phyloP scores from a whole-genome alignment of 2,888 invertebrate species.

The Autographa pulchrina region DNA sequence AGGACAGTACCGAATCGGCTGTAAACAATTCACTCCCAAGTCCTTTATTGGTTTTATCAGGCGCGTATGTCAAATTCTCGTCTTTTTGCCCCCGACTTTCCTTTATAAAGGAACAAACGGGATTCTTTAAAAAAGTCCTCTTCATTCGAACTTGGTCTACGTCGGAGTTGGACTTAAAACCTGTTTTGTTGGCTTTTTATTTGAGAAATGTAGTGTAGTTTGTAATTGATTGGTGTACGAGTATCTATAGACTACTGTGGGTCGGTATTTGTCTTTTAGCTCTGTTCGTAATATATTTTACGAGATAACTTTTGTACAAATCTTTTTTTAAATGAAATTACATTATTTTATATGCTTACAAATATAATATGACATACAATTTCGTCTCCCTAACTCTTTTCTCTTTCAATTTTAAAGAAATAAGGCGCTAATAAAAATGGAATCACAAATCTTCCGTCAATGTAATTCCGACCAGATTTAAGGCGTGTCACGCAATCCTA shows the following conservation, averaged over 20 bases:
- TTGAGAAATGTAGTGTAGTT: constrained; percentile 27
- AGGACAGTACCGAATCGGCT: constrained; percentile 80
- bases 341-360: no score
- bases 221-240: constrained; percentile 16
- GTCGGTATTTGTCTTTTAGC: background rate
- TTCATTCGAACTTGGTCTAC: constrained; percentile 56
- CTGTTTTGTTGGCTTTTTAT: constrained; percentile 48
- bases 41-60: constrained; percentile 83
- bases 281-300: background rate
- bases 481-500: constrained; percentile 38
- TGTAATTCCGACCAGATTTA: constrained; percentile 26
- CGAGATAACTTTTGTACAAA: background rate
- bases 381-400: background rate
- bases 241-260: constrained; percentile 2
- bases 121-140: constrained; percentile 54
- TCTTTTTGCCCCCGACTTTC: constrained; percentile 47
- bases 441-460: constrained; percentile 24
- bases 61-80: constrained; percentile 76
- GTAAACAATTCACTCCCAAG: constrained; percentile 79
- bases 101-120: constrained; percentile 53
- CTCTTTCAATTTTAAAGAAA: background rate
- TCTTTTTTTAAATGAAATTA: no score
- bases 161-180: constrained; percentile 35
- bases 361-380: no score
- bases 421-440: constrained; percentile 6